phyloP scores from a whole-genome alignment of 2,888 invertebrate species.

The Petrolisthes cinctipes region DNA sequence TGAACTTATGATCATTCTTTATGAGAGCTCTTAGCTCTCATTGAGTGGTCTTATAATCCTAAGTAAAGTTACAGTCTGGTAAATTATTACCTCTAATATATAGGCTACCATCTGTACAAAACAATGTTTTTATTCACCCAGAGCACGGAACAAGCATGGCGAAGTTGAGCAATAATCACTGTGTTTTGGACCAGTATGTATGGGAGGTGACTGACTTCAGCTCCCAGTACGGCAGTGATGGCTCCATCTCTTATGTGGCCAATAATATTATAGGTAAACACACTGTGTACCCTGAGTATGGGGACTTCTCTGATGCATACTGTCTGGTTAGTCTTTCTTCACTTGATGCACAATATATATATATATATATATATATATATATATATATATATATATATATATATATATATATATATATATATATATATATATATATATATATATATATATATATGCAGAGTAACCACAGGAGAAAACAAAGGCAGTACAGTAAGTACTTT shows the following conservation, averaged over 20 bases:
- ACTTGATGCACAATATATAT: neutral
- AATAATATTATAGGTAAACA: slow-evolving; percentile 87
- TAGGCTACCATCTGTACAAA: neutral
- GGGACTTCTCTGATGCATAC: slow-evolving; percentile 91
- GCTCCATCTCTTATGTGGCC: slow-evolving; percentile 89
- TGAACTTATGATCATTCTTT: no score
- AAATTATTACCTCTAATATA: neutral
- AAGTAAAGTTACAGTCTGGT: no score
- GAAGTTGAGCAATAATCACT: slow-evolving; percentile 27
- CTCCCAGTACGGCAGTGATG: slow-evolving; percentile 90
- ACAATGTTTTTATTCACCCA: neutral
- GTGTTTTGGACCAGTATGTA: slow-evolving; percentile 80
- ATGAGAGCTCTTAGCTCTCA: no score
- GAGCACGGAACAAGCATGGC: neutral
- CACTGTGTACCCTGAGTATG: slow-evolving; percentile 88
- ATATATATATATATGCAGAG: no score
- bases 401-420: no score
- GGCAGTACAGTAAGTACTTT: no score
- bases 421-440: no score
- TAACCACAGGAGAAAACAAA: no score
- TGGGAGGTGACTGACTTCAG: slow-evolving; percentile 85
- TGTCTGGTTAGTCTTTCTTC: slow-evolving; percentile 78
- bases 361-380: no score
- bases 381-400: no score
- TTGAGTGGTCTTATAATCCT: no score